A percentile compares a stretch with the other conserved stretches of the same genome.
phyloP scores from a whole-genome alignment of 2,797 vertebrate genomes.

The Oreochromis grahami region DNA sequence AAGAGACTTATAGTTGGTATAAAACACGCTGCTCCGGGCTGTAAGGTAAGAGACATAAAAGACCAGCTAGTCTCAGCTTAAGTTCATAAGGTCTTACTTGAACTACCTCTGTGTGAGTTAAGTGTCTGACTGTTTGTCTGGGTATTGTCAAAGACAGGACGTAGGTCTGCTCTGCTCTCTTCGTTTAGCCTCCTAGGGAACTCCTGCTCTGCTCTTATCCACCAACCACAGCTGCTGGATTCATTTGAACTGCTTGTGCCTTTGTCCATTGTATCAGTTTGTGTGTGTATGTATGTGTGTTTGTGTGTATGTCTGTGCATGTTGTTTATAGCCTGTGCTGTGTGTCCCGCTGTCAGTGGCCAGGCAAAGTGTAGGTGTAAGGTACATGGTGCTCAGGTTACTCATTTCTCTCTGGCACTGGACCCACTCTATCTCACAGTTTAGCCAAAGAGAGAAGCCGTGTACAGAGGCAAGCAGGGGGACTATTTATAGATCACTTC shows the following conservation, averaged over 20 bases:
- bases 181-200: conserved; percentile 52
- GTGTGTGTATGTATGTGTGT: conserved; percentile 9
- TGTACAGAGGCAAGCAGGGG: conserved; percentile 59
- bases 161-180: conserved; percentile 47
- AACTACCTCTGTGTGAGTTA: not conserved
- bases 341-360: conserved; percentile 26
- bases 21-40: not conserved
- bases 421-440: conserved; percentile 72
- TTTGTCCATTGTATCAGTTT: conserved; percentile 63
- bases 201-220: conserved; percentile 53
- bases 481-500: conserved; percentile 81
- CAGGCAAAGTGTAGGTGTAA: conserved; percentile 39
- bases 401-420: conserved; percentile 76
- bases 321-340: not conserved
- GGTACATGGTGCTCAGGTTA: conserved; percentile 69
- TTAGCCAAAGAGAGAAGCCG: conserved; percentile 54
- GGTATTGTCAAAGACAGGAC: conserved; percentile 53
- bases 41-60: not conserved
- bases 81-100: not conserved
- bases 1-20: conserved; percentile 11
- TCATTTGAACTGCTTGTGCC: conserved; percentile 61
- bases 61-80: not conserved
- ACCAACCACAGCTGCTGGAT: conserved; percentile 64
- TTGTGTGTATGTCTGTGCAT: conserved; percentile 32
- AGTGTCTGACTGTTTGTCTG: conserved; percentile 16